Percentiles rank a stretch among this genome's conserved stretches.
Conservation (phyloP, 2,113 vertebrate species). For the Vireo altiloquus region DNA sequence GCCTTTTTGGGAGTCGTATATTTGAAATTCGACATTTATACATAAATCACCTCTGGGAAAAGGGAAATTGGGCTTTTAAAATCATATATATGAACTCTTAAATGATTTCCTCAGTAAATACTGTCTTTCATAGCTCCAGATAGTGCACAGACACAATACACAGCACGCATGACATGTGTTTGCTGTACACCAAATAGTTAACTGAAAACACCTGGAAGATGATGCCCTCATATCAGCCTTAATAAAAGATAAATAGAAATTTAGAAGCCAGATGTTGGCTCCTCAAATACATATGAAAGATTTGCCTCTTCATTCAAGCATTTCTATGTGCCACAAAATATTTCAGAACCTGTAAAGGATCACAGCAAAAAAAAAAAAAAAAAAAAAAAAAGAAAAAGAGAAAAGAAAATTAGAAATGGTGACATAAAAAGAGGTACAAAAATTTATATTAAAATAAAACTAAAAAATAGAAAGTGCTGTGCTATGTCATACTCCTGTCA, state of each 20-base stretch:
- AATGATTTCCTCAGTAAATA: not conserved
- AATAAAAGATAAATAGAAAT: not conserved
- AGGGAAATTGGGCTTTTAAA: slow-evolving; percentile 5
- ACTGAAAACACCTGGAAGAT: not conserved
- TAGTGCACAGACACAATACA: not conserved
- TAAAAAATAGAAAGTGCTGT: not conserved
- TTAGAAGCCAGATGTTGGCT: not conserved
- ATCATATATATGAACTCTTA: not conserved
- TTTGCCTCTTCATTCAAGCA: not conserved
- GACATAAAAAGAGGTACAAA: not conserved
- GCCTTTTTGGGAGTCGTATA: not conserved
- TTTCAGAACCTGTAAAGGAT: not conserved
- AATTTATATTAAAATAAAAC: not conserved
- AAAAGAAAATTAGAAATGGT: not conserved
- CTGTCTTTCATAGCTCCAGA: not conserved
- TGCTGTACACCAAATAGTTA: not conserved
- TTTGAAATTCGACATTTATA: not conserved
- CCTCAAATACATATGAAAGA: not conserved
- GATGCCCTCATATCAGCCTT: not conserved
- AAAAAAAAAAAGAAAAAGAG: not conserved
- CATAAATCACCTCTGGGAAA: not conserved
- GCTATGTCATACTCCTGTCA: not conserved
- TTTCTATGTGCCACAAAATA: not conserved
- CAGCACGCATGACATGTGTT: not conserved
- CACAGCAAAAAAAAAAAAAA: not conserved